A percentile compares a stretch with the other conserved stretches of the same genome.
These are phyloP conservation scores for Clarias fuscus DNA, from an alignment of 2,797 vertebrate species.

Conservation along the genomic window DNA sequence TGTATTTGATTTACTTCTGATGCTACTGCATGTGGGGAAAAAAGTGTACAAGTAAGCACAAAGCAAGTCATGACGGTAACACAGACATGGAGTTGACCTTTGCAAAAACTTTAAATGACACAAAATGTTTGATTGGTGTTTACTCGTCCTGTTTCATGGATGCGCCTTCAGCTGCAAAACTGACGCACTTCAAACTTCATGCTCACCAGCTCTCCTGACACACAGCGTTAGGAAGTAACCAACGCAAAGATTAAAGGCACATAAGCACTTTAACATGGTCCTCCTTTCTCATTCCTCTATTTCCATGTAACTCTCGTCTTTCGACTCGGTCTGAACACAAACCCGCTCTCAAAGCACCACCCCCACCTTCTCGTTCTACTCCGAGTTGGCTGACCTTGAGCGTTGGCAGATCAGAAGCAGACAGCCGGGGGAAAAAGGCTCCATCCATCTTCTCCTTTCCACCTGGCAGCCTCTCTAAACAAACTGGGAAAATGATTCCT, in stretches of 20 bases:
- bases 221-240: background rate
- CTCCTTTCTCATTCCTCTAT: conserved; percentile 27
- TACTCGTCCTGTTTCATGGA: background rate
- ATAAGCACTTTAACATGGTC: conserved; percentile 29
- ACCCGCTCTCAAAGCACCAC: conserved; percentile 41
- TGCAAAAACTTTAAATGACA: background rate
- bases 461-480: conserved; percentile 69
- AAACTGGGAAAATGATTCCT: conserved; percentile 72
- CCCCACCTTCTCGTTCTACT: conserved; percentile 49
- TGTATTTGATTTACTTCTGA: background rate
- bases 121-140: background rate
- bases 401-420: conserved; percentile 68
- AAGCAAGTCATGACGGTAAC: background rate
- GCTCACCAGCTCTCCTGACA: background rate
- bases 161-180: background rate
- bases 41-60: background rate
- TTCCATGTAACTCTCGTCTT: conserved; percentile 36
- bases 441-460: conserved; percentile 70
- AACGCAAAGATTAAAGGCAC: conserved; percentile 49
- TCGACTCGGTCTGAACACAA: conserved; percentile 11
- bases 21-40: background rate
- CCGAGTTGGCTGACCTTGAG: conserved; percentile 75
- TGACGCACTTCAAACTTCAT: background rate
- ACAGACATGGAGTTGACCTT: background rate
- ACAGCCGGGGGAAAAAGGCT: conserved; percentile 61